Conservation (phyloP, 2,113 vertebrate species). For the Paramisgurnus dabryanus region DNA sequence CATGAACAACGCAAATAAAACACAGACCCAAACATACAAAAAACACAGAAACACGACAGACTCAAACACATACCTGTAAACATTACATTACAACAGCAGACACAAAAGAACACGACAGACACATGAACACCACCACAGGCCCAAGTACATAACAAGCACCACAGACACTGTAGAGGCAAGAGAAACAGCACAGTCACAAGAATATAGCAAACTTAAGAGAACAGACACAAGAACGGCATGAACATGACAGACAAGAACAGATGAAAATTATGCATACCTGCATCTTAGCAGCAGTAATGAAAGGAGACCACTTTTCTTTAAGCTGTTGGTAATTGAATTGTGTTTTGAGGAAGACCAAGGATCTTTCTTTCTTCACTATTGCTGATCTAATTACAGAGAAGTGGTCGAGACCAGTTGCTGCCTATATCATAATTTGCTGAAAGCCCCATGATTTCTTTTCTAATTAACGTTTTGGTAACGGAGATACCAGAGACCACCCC, state of each 20-base stretch:
- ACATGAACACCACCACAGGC: neutral
- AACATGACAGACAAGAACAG: neutral
- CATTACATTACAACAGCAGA: no score
- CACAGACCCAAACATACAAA: no score
- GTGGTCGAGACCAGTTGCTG: neutral
- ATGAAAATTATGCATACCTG: neutral
- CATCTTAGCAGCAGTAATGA: neutral
- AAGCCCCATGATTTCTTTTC: conserved; percentile 34
- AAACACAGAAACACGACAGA: no score
- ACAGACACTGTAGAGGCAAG: no score
- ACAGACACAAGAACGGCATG: no score
- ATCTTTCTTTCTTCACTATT: neutral
- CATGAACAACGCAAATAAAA: no score
- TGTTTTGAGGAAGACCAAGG: neutral
- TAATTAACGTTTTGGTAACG: conserved; percentile 50
- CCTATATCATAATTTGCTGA: conserved; percentile 48
- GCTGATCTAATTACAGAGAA: conserved; percentile 48
- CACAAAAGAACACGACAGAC: no score
- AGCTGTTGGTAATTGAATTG: conserved; percentile 41
- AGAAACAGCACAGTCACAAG: neutral
- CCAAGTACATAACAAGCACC: neutral
- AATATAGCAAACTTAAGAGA: no score
- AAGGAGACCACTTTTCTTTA: neutral
- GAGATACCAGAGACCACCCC: conserved; percentile 36
- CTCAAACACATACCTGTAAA: no score